These are phyloP conservation scores for Anagrus nilaparvatae DNA, from an alignment of 1,140 invertebrate species.

Conservation along the genomic window DNA sequence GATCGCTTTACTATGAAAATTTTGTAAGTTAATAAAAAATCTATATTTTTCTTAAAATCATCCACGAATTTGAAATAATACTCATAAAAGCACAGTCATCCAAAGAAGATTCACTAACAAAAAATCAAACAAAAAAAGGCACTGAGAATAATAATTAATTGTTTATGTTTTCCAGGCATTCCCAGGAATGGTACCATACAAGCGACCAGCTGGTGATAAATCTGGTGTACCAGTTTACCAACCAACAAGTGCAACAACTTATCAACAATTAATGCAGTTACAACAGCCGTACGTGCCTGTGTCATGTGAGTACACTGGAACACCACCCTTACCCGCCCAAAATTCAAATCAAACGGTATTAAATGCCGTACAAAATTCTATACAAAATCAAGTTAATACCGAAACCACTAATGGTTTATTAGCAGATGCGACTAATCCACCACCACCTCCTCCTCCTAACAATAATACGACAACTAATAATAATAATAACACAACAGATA, in stretches of 20 bases:
- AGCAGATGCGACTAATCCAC: conserved; percentile 38
- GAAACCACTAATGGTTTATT: conserved; percentile 24
- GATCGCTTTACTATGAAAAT: conserved; percentile 87
- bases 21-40: conserved; percentile 69
- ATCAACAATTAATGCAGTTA: conserved; percentile 91
- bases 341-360: conserved; percentile 40
- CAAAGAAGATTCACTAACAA: too few relatives aligned
- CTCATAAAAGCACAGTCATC: too few relatives aligned
- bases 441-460: conserved; percentile 35
- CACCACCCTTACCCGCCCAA: conserved; percentile 50
- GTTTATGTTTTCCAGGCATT: conserved; percentile 75
- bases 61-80: too few relatives aligned
- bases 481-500: too few relatives aligned
- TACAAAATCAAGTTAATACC: conserved; percentile 29
- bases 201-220: conserved; percentile 88
- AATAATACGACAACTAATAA: too few relatives aligned
- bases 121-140: too few relatives aligned
- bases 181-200: conserved; percentile 89
- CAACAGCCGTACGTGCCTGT: conserved; percentile 88
- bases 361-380: conserved; percentile 36
- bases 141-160: too few relatives aligned
- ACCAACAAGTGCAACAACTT: conserved; percentile 71
- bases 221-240: conserved; percentile 92
- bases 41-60: too few relatives aligned
- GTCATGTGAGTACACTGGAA: conserved; percentile 82